phyloP scores from a whole-genome alignment of 1,140 invertebrate genomes.

The Schmidtea mediterranea region DNA sequence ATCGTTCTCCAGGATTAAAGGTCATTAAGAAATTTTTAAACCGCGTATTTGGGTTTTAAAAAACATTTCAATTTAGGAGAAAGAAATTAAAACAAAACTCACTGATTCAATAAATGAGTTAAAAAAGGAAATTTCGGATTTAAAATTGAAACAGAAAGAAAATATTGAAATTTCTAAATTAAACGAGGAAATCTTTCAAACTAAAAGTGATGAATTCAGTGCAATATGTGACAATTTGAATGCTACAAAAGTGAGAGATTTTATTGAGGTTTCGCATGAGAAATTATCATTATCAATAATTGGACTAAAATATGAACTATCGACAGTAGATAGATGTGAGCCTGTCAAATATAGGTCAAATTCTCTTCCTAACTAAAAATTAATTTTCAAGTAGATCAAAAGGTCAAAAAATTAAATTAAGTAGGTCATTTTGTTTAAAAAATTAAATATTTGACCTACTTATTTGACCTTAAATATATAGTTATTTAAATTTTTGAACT shows the following conservation, averaged over 20 bases:
- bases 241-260: constrained; percentile 15
- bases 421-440: too few species aligned
- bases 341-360: too few species aligned
- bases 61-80: not conserved
- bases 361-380: too few species aligned
- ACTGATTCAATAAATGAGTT: constrained; percentile 23
- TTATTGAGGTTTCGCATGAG: not conserved
- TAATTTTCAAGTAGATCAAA: too few species aligned
- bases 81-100: constrained; percentile 22
- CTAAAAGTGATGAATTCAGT: constrained; percentile 15
- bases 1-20: constrained; percentile 7
- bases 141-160: constrained; percentile 20
- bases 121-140: constrained; percentile 20
- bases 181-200: not conserved
- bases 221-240: constrained; percentile 16
- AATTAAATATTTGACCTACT: not conserved
- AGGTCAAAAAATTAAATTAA: too few species aligned
- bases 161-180: not conserved
- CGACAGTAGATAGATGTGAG: too few species aligned
- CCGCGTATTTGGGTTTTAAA: not conserved
- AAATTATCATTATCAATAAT: too few species aligned
- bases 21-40: not conserved
- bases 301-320: too few species aligned
- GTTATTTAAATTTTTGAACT: too few species aligned
- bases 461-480: too few species aligned